Base-by-base conservation (phyloP, 2,888 invertebrate species). In the Subacronicta megacephala region DNA sequence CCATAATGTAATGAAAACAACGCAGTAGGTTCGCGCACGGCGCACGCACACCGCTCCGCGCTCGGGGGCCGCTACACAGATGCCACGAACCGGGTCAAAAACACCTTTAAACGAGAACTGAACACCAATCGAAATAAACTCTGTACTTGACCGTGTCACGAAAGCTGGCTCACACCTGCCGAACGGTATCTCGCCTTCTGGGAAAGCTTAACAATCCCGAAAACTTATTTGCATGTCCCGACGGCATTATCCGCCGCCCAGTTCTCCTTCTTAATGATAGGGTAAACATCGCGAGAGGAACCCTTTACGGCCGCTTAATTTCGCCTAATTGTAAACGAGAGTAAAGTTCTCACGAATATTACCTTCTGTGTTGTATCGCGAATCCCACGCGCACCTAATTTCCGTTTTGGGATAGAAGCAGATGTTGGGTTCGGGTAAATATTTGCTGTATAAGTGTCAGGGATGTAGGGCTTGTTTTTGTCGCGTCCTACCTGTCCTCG, bases 131-230 rank as follows among this genome's bases (percentile, higher is more conserved):
- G 88, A 90, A 92, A 91, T 89, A 89, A 89, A 90, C 87, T 87
- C 82, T 80, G 85, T 87, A 89, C 89, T 90, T 91, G 92, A 92
- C 92, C 92, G 90, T 92, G 92, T 93, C 93, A 92, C 87, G 90
- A 84, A 78, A 83, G 78, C 79, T 81, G 83, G 82, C 83, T 83
- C 83, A 82, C 92, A 93, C 92, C 93, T 93, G 92, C 91, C 83
- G 80, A 90, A 93, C 92, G 90, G 92, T 90, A 94, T 88, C 84
- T 88, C 78, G 86, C 89, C 90, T 94, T 93, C 93, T 91, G 92
- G 90, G 93, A 94, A 93, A 88, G 89, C 89, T 89, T 89, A 87
- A 88, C 86, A 81, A 89, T 88, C 90, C 91, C 88, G 84, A 90
- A 93, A 91, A 89, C 86, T 83, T 79, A 90, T 90, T 93, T 88